These are phyloP conservation scores for Liasis olivaceus DNA, from an alignment of 2,797 vertebrate genomes.

Conservation along the genomic window DNA sequence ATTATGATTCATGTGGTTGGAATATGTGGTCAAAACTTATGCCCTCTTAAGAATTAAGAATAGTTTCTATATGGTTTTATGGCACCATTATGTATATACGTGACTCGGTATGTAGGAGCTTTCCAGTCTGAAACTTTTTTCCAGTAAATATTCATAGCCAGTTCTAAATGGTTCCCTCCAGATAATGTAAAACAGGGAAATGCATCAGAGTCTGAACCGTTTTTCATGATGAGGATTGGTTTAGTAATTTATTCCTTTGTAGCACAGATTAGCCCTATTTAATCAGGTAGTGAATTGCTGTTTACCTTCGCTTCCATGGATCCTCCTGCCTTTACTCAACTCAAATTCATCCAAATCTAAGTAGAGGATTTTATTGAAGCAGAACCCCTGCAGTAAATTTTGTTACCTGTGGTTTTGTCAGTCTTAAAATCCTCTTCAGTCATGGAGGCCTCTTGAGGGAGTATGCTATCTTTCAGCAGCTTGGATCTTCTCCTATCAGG, in stretches of 20 bases:
- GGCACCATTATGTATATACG: background rate
- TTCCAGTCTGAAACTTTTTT: background rate
- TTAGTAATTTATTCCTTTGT: background rate
- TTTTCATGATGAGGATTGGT: background rate
- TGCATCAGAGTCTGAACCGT: background rate
- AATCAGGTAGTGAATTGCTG: background rate
- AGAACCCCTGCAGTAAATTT: background rate
- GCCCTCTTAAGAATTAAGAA: background rate
- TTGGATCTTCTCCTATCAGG: background rate
- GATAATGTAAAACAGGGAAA: background rate
- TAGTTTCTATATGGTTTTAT: background rate
- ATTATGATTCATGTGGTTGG: background rate
- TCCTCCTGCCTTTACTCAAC: background rate
- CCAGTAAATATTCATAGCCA: background rate
- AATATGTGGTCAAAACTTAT: background rate
- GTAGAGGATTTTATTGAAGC: background rate
- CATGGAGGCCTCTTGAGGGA: background rate
- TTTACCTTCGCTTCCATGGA: background rate
- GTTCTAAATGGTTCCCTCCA: background rate
- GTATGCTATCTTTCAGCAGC: conserved; percentile 12
- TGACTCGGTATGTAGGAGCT: background rate
- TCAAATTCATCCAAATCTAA: background rate
- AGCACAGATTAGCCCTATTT: background rate
- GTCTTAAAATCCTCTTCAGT: conserved; percentile 5
- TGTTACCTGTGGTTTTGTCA: background rate